phyloP scores from a whole-genome alignment of 2,888 invertebrate species.

The Vesta saturnalis region DNA sequence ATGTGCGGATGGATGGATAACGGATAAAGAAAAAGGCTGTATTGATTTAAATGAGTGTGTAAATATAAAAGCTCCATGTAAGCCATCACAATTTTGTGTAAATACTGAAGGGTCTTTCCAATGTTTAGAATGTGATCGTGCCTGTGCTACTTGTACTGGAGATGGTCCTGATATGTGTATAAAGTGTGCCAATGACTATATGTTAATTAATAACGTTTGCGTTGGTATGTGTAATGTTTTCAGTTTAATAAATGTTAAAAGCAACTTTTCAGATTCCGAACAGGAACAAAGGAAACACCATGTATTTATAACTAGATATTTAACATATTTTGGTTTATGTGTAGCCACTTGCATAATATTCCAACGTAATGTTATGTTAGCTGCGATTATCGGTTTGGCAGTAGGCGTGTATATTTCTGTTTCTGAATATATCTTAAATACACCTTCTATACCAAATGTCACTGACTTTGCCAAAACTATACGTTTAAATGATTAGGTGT shows the following conservation, averaged over 20 bases:
- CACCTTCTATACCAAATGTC: conserved; percentile 42
- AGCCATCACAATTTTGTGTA: conserved; percentile 82
- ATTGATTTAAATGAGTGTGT: conserved; percentile 87
- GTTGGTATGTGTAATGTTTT: conserved; percentile 66
- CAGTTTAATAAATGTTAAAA: background rate
- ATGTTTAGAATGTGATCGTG: conserved; percentile 85
- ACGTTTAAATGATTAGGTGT: background rate
- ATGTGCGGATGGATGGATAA: conserved; percentile 78
- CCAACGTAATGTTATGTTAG: conserved; percentile 80
- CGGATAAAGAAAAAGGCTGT: conserved; percentile 80
- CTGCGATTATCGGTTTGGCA: conserved; percentile 80
- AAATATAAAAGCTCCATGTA: conserved; percentile 64
- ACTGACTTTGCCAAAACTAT: conserved; percentile 6
- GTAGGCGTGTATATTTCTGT: conserved; percentile 85
- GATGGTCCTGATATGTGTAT: conserved; percentile 93
- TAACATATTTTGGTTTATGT: conserved; percentile 86
- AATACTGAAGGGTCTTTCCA: conserved; percentile 87
- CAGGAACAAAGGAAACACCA: conserved; percentile 66
- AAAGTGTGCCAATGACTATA: conserved; percentile 80
- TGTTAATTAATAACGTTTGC: conserved; percentile 79
- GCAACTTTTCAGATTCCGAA: conserved; percentile 58
- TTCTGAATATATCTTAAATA: conserved; percentile 79
- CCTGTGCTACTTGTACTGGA: conserved; percentile 85
- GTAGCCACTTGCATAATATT: conserved; percentile 87
- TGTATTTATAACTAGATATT: conserved; percentile 75